These are phyloP conservation scores for Holocentrus rufus DNA, from an alignment of 2,797 vertebrate genomes.

Conservation along the genomic window DNA sequence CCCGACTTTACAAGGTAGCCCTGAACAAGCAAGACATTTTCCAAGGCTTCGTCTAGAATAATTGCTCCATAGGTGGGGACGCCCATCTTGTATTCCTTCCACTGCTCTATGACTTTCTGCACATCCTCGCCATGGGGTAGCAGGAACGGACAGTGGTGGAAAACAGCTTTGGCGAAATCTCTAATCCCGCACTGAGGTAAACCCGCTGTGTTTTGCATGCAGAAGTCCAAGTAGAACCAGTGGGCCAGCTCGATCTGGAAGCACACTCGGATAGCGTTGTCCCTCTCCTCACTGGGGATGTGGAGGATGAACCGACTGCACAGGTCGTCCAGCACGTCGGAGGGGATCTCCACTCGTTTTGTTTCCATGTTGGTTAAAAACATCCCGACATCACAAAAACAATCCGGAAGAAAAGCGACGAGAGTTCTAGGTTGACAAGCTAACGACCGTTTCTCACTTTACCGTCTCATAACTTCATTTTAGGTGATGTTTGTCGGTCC, in stretches of 20 bases:
- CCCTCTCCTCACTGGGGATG: conserved; percentile 98
- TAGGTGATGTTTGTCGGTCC: background rate
- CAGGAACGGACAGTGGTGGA: conserved; percentile 97
- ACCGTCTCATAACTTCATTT: background rate
- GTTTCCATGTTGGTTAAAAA: conserved; percentile 62
- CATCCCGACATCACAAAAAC: conserved; percentile 71
- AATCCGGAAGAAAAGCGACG: conserved; percentile 47
- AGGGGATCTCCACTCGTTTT: background rate
- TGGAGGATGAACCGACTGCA: conserved; percentile 98
- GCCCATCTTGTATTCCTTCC: conserved; percentile 99
- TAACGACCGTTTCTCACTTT: conserved; percentile 19
- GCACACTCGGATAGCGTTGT: conserved; percentile 97
- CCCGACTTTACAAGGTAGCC: conserved; percentile 98
- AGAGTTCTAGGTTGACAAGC: conserved; percentile 23
- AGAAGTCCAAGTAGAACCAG: conserved; percentile 99
- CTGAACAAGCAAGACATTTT: conserved; percentile 96
- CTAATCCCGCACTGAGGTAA: conserved; percentile 98
- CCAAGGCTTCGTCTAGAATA: conserved; percentile 95
- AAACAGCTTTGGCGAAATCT: conserved; percentile 99
- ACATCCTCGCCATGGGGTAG: conserved; percentile 97
- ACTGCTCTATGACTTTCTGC: conserved; percentile 94
- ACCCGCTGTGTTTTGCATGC: conserved; percentile 95
- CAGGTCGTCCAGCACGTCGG: no score
- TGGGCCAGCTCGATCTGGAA: conserved; percentile 99
- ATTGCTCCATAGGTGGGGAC: conserved; percentile 99